Base-by-base conservation (phyloP, 2,797 vertebrate genomes). In the Labeo calbasu region DNA sequence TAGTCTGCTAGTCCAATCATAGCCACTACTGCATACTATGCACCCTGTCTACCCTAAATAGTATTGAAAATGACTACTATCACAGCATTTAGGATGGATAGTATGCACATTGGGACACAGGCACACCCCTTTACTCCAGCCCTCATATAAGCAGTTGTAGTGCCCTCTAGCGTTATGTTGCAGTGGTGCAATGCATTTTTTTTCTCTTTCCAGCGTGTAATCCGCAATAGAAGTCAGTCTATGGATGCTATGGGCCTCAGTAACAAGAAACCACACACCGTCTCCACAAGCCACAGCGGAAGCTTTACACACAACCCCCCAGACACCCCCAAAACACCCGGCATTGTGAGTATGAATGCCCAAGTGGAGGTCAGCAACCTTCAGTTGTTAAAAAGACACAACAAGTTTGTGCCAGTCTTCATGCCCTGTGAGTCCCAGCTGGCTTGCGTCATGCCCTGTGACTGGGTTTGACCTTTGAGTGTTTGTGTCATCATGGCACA, bases 181-280 rank as follows among this genome's bases (percentile, higher is more conserved):
- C 50, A 77, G 73, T 68, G 23, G 77, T 51, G 23, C 73, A 21
- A 17, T 53, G 19, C 55, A 59, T 59, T 12, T 13, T 85, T 50
- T 81, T 73, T 55, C n/a, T 83, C 21, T 90, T 90, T 86, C 55
- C 94, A 97, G 96, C 93, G 96, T 70, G 97, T 96, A 86, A 97
- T 97, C 91, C 95, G 97, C 90, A 96, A 94, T 92, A 96, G 97
- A 91, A 97, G 97, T 93, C 96, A 97, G 87, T 97, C 97, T 83
- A 95, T 97, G 96, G 96, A 97, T 0, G 94, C 96, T 91, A 93
- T 94, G 96, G 96, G 96, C 77, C 94, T 96, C 65, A 93, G 93
- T 93, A 93, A 93, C 92, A 98, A 96, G 95, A 97, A 96, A 91
- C 94, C 94, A n/a, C 94, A 92, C 91, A 92, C 95, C 4, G 94